phyloP scores from a whole-genome alignment of 2,888 invertebrate genomes.

The Epistrophe grossulariae region DNA sequence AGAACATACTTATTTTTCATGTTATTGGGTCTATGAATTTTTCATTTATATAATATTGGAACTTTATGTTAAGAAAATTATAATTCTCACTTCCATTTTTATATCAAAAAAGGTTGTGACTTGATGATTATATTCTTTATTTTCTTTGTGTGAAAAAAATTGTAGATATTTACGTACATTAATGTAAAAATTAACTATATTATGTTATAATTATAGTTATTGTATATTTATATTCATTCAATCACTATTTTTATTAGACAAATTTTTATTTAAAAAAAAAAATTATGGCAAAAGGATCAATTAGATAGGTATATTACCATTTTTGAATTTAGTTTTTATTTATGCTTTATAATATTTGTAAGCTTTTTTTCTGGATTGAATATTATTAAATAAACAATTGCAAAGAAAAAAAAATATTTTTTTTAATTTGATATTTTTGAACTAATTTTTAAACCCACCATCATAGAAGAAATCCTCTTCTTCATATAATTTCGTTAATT shows the following conservation, averaged over 20 bases:
- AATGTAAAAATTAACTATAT: constrained; percentile 22
- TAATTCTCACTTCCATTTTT: constrained; percentile 1
- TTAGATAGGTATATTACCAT: no score
- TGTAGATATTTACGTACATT: constrained; percentile 18
- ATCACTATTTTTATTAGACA: background rate
- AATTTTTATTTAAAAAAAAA: background rate
- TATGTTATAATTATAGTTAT: background rate
- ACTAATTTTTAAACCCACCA: no score
- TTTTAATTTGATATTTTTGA: no score
- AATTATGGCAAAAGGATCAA: background rate
- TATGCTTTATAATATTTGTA: background rate
- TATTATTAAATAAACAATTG: no score
- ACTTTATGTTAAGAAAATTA: background rate
- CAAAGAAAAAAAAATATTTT: no score
- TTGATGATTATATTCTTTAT: constrained; percentile 31
- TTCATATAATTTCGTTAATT: no score
- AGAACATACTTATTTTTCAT: background rate
- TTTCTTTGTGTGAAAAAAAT: constrained; percentile 56
- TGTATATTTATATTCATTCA: constrained; percentile 26
- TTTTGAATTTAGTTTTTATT: no score
- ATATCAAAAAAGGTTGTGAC: constrained; percentile 56
- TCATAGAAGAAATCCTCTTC: no score
- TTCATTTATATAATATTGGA: background rate
- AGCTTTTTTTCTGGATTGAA: background rate
- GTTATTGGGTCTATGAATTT: background rate